Base-by-base conservation (phyloP, 2,888 invertebrate species). In the Drosophila ochracea region DNA sequence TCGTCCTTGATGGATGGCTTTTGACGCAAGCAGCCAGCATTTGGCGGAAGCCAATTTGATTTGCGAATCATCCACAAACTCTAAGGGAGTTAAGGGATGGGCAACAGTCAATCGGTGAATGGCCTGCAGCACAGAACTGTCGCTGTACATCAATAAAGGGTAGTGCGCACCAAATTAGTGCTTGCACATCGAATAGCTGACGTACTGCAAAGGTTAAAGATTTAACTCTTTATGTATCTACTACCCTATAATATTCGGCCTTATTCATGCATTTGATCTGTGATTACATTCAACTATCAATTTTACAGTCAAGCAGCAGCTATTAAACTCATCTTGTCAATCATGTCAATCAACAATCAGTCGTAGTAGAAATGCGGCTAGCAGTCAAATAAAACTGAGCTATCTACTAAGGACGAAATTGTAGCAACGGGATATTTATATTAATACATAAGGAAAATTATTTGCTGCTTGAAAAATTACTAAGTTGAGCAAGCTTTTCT, bases 31-130 rank as follows among this genome's bases (percentile, higher is more conserved):
- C 68, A 67, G 66, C 58, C 84, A 75, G 57, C 68, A 72, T 73
- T 84, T 82, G 90, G 88, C 76, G 83, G 78, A 73, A 83, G 74
- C 80, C 90, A 87, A 89, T 89, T 89, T 89, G 83, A 85, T 89
- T 85, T 89, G 84, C 68, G 68, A 73, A 71, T 47, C 76, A 58
- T 58, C 55, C 73, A n/a, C 57, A 39, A 53, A 47, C 41, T 59
- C 61, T 31, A 33, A 16, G 53, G 52, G 35, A 28, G 19, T 25
- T 37, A 9, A 43, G 33, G 55, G 62, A 53, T 53, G 39, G 21
- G 25, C 19, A 30, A 41, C 59, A 63, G 59, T 59, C 63, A 82
- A 64, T 52, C 65, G 58, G 55, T 39, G 60, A 55, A 58, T 53
- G n/a, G 66, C 70, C 76, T 68, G 73, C 79, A 83, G 73, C 62